Evolutionary conservation across 2,888 invertebrate genomes (phyloP).

Genomic region (Chrysodeixis includens): DNA sequence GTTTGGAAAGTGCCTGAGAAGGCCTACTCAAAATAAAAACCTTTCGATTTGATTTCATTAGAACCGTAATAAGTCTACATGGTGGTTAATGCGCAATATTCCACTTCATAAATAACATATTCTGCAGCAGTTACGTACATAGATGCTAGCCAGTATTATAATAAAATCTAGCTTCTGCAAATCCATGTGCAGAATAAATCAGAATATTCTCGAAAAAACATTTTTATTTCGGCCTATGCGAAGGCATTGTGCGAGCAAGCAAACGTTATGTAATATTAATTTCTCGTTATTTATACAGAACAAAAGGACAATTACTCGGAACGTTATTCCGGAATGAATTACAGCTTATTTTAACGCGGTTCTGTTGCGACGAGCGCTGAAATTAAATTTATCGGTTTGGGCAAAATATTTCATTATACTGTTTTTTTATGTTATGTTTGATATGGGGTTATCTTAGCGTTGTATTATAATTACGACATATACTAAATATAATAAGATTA

Average conservation of each 20-base stretch:
- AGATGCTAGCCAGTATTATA: background rate
- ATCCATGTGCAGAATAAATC: background rate
- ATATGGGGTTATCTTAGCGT: too few relatives aligned
- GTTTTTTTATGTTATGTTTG: too few relatives aligned
- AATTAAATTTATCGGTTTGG: background rate
- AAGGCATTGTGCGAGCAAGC: background rate
- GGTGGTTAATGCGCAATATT: too few relatives aligned
- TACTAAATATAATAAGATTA: too few relatives aligned
- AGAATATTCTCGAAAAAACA: background rate
- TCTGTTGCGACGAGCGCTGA: background rate
- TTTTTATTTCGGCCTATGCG: background rate
- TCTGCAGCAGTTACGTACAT: too few relatives aligned
- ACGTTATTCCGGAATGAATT: background rate
- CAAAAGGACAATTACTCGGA: slow-evolving; percentile 12
- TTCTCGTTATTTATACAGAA: slow-evolving; percentile 9
- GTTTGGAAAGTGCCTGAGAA: too few relatives aligned
- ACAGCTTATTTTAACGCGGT: background rate
- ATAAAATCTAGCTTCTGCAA: background rate
- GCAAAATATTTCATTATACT: too few relatives aligned
- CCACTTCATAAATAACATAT: too few relatives aligned
- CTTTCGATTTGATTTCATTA: too few relatives aligned
- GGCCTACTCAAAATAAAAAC: too few relatives aligned
- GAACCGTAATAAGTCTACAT: too few relatives aligned
- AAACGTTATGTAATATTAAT: slow-evolving; percentile 8
- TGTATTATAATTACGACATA: too few relatives aligned